Evolutionary conservation across 2,113 vertebrate species (phyloP).

Genomic region (Eonycteris spelaea): DNA sequence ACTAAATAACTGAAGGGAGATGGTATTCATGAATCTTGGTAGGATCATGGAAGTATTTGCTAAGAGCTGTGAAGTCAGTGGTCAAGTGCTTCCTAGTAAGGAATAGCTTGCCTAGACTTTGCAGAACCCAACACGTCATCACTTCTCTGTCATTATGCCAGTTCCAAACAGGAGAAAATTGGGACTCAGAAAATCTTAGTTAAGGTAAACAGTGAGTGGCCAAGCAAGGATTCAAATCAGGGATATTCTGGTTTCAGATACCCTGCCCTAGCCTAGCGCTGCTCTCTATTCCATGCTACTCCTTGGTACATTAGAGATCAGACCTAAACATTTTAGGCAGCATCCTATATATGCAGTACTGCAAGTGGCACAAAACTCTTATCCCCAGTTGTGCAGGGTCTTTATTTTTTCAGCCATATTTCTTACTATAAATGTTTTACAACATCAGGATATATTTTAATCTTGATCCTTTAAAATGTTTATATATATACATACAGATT

Average conservation of each 20-base stretch:
- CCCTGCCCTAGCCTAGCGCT: not conserved
- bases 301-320: not conserved
- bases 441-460: not conserved
- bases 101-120: not conserved
- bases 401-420: not conserved
- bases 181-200: not conserved
- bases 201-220: not conserved
- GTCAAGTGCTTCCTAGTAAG: not conserved
- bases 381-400: not conserved
- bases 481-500: not conserved
- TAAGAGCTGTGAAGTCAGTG: not conserved
- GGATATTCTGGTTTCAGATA: not conserved
- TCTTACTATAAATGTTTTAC: not conserved
- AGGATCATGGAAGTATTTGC: not conserved
- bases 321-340: not conserved
- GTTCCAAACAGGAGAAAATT: constrained; percentile 16
- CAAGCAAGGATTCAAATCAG: not conserved
- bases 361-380: not conserved
- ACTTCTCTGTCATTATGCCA: not conserved
- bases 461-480: not conserved
- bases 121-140: not conserved
- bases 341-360: not conserved
- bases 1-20: constrained; percentile 12
- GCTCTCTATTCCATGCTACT: not conserved
- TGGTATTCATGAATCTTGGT: not conserved